A percentile compares a stretch with the other conserved stretches of the same genome.
Evolutionary conservation across 2,113 vertebrate genomes (phyloP).

Genomic region (Erpornis zantholeuca): DNA sequence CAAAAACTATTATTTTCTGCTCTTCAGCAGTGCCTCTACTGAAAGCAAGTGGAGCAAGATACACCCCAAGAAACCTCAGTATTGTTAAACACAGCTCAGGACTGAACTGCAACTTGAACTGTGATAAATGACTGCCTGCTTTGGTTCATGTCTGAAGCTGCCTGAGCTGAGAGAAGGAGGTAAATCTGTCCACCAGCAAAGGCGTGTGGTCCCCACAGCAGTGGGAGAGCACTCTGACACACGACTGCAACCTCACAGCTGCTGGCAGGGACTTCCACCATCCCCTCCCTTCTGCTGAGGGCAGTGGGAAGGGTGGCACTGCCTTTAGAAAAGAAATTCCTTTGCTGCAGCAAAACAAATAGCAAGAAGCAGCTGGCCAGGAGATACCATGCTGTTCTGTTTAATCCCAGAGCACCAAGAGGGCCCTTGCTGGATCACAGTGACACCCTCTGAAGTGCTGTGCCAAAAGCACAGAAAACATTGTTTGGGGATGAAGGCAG

Average conservation of each 20-base stretch:
- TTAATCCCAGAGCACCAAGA: neutral
- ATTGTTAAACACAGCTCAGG: neutral
- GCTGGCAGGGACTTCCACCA: neutral
- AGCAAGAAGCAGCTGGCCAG: neutral
- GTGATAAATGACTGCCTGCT: neutral
- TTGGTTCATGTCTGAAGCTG: neutral
- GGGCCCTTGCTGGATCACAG: neutral
- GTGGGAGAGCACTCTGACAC: neutral
- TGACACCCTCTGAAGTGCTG: neutral
- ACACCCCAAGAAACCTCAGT: neutral
- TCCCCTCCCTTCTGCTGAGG: neutral
- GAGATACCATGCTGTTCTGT: neutral
- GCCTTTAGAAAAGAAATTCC: neutral
- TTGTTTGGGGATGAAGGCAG: neutral
- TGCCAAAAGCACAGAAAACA: neutral
- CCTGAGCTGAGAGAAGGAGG: neutral
- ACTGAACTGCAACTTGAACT: neutral
- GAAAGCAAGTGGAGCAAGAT: neutral
- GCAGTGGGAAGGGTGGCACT: neutral
- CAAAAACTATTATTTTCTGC: neutral
- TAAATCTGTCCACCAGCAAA: neutral
- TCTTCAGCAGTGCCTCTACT: neutral
- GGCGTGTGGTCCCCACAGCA: rapidly evolving
- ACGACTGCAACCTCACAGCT: neutral
- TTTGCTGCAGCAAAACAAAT: neutral